Evolutionary conservation across 2,113 vertebrate genomes (phyloP), one percentile per base, ranked within the genome.

Genomic region (Genyomyrus donnyi): DNA sequence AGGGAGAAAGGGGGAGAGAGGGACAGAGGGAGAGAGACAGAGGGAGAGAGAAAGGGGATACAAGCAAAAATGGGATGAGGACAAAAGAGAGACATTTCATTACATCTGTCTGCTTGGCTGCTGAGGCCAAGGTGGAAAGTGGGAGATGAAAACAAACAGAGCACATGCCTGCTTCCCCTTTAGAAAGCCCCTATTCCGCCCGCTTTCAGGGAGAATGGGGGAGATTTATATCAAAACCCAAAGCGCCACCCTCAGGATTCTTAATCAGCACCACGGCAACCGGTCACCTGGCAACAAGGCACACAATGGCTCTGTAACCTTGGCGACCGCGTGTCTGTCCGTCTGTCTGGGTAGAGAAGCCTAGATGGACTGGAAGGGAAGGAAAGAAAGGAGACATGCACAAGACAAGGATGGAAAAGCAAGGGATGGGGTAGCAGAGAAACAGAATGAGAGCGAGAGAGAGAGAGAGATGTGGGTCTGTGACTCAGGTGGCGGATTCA

Each of bases 231-330:
- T 94, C 89, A 91, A 89, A 91, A 86, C 45, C 42, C 39, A 88
- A 88, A 92, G 88, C 91, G 89, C 89, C 91, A 92, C 91, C 88
- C 85, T 92, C 91, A 93, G 93, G 94, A 96, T 96, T 95, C 94
- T 96, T 94, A 93, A 95, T 96, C 95, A 95, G 94, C 88, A 92
- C 95, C 94, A 94, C 93, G 70, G 93, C 93, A 93, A 96, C 95
- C 90, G 91, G 92, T 92, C 92, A 91, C 92, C 91, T 93, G 92
- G 93, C 92, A 93, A 93, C 93, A 88, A 90, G 90, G 90, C 92
- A 93, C 91, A 93, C 93, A 93, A 93, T 92, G 90, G 90, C 45
- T 85, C 52, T 35, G 93, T 93, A 91, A 91, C 93, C 93, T 91
- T 93, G 92, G 85, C 90, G 88, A 91, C 91, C 85, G 90, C 58